Evolutionary conservation across 1,140 invertebrate genomes (phyloP), one percentile per base, ranked within the genome.

Genomic region (Zaprionus camerounensis): DNA sequence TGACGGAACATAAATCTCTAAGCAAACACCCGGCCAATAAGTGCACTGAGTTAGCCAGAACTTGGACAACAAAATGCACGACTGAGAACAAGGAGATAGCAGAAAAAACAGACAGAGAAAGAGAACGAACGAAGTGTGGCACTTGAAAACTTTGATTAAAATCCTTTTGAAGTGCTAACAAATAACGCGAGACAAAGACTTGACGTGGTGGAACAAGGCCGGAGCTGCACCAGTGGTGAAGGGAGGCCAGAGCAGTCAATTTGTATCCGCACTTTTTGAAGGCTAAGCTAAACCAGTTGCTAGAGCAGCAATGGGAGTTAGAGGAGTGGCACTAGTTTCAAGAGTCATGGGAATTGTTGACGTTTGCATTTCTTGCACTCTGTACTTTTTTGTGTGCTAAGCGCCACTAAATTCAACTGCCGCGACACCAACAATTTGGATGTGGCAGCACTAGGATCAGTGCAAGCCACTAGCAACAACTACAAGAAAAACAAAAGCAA

Each of bases 131-230:
- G 68, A 72, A 71, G 65, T 70, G 82, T 76, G 82, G 63, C 84
- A 87, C 80, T 87, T 88, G 73, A 87, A 87, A 87, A 87, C 83
- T 87, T 87, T 87, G 83, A 87, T 87, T 87, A 87, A 87, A 87
- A 87, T 87, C 83, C 84, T 83, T 87, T 87, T 87, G 84, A 87
- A 87, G 83, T 87, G 83, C 83, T 83, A 87, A 88, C 80, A 87
- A 87, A 87, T 88, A 87, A 86, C 74, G 84, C 80, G 71, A 66
- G 73, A 76, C 83, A 85, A 85, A 82, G 75, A 78, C 81, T 78
- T 82, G 41, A 55, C 17, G n/a, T 36, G 36, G 24, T 22, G 20
- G 53, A n/a, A 13, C 34, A 22, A 44, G 12, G 41, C n/a, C 41
- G 41, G 15, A 53, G 12, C 20, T 20, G 12, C 9, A 22, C 24